Evolutionary conservation across 2,888 invertebrate species (phyloP).

Genomic region (Uropetala carovei): DNA sequence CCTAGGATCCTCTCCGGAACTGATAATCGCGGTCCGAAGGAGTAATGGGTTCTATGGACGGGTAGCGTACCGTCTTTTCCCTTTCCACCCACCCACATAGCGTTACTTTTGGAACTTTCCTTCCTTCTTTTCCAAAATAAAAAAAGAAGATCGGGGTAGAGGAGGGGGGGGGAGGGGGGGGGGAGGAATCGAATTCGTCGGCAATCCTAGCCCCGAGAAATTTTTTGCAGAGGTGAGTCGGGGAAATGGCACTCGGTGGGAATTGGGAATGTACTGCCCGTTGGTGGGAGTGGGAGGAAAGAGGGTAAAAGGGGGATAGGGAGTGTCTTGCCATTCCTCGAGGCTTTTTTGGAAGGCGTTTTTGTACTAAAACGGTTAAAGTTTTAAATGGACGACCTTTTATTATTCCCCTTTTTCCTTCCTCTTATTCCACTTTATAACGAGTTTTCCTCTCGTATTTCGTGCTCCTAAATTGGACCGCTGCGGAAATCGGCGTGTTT

Average conservation of each 20-base stretch:
- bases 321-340: background rate
- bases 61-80: too few relatives aligned
- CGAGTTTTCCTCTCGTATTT: conserved; percentile 2
- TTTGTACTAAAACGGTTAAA: conserved; percentile 29
- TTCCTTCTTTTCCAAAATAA: background rate
- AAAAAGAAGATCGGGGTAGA: background rate
- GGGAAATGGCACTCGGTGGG: too few relatives aligned
- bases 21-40: conserved; percentile 28
- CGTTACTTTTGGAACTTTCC: too few relatives aligned
- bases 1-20: conserved; percentile 14
- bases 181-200: background rate
- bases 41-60: too few relatives aligned
- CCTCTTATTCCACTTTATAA: background rate
- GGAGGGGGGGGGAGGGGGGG: too few relatives aligned
- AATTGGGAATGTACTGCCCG: too few relatives aligned
- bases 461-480: background rate
- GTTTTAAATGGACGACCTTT: conserved; percentile 10
- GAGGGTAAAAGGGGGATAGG: background rate
- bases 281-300: background rate
- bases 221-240: background rate
- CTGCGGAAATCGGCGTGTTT: background rate
- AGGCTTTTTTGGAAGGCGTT: conserved; percentile 14
- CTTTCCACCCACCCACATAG: too few relatives aligned
- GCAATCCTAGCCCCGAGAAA: background rate
- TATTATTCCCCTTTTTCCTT: background rate